phyloP scores from a whole-genome alignment of 2,113 vertebrate genomes.

The Aphelocoma coerulescens region DNA sequence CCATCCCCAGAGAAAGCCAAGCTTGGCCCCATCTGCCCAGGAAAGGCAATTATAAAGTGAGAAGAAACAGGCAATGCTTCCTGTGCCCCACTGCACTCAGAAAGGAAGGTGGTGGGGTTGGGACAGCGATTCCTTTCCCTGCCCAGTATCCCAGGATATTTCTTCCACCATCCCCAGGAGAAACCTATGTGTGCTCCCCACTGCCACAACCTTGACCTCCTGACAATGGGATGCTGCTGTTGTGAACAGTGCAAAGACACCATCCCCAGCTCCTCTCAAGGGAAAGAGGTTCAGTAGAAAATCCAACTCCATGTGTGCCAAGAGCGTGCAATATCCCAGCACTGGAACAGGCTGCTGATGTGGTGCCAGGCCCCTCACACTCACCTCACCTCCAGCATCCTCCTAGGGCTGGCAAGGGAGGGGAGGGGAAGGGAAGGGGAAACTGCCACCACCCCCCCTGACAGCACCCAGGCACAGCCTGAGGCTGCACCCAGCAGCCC shows the following conservation, averaged over 20 bases:
- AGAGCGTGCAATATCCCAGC: fast-evolving
- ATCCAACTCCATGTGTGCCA: fast-evolving
- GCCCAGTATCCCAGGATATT: background rate
- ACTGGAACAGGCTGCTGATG: background rate
- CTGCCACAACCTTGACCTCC: background rate
- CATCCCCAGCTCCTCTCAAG: fast-evolving
- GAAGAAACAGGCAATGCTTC: background rate
- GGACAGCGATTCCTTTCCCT: background rate
- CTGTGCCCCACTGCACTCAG: fast-evolving
- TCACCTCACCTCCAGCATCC: background rate
- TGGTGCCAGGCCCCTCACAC: fast-evolving
- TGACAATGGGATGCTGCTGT: background rate
- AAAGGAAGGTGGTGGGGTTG: background rate
- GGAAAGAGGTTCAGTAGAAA: background rate
- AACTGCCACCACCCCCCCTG: fast-evolving
- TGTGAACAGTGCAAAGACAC: background rate
- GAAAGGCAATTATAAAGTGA: background rate
- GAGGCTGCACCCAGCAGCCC: background rate
- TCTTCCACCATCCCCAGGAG: background rate
- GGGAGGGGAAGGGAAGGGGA: background rate
- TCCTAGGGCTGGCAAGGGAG: background rate
- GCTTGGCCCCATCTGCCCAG: background rate
- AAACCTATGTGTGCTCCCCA: background rate
- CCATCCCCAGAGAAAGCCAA: background rate
- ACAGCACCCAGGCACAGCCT: background rate